Percentiles rank a stretch among this genome's conserved stretches.
Evolutionary conservation across 2,113 vertebrate genomes (phyloP).

Genomic region (Lamprologus callipterus): DNA sequence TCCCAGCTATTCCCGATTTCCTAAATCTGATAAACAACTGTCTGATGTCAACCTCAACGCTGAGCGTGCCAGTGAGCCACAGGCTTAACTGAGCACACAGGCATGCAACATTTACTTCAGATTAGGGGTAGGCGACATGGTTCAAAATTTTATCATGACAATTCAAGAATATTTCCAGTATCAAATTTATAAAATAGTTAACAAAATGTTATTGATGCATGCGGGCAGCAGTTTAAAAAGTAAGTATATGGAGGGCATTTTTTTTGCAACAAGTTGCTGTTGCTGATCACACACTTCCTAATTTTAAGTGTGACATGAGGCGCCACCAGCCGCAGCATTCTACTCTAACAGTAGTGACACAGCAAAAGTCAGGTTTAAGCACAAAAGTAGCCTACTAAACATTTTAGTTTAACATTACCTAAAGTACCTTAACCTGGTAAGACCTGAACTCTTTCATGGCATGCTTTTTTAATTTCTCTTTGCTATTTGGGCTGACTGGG

Average conservation of each 20-base stretch:
- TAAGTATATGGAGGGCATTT: not conserved
- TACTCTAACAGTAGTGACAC: not conserved
- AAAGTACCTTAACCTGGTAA: not conserved
- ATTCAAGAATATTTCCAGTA: not conserved
- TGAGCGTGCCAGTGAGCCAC: not conserved
- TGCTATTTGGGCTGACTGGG: not conserved
- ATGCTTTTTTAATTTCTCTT: not conserved
- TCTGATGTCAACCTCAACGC: slow-evolving; percentile 7
- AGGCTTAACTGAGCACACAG: not conserved
- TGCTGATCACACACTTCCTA: not conserved
- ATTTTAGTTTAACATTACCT: not conserved
- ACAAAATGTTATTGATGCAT: not conserved
- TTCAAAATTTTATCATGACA: not conserved
- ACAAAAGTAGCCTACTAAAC: not conserved
- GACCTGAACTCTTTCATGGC: not conserved
- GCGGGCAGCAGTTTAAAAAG: not conserved
- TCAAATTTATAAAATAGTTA: not conserved
- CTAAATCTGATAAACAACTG: slow-evolving; percentile 51
- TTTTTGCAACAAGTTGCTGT: not conserved
- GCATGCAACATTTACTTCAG: not conserved
- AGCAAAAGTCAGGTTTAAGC: not conserved
- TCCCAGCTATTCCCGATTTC: not conserved
- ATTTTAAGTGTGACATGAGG: not conserved
- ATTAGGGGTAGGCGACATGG: not conserved
- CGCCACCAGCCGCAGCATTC: not conserved